Percentiles rank a stretch among this genome's conserved stretches.
These are phyloP conservation scores for Macrotus californicus DNA, from an alignment of 2,113 vertebrate genomes.

Conservation along the genomic window DNA sequence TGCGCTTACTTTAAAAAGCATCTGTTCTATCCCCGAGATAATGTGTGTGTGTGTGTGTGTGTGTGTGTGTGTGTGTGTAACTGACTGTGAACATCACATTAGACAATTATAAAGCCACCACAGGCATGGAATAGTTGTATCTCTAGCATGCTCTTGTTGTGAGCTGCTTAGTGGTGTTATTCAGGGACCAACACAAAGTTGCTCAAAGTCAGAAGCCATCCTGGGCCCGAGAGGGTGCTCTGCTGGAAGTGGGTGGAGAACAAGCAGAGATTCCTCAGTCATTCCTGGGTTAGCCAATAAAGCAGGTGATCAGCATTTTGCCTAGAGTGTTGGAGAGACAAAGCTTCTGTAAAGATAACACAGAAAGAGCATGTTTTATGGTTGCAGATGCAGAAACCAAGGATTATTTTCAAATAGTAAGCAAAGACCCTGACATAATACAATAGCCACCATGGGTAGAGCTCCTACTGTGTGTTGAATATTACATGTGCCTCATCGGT, in stretches of 20 bases:
- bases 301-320: neutral
- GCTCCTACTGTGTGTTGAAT: neutral
- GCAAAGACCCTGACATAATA: neutral
- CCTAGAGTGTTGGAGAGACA: neutral
- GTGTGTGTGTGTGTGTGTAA: neutral
- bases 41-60: neutral
- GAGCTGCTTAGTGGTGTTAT: neutral
- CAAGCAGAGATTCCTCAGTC: neutral
- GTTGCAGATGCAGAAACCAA: neutral
- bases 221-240: too few relatives aligned
- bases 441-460: neutral
- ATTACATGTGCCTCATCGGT: neutral
- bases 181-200: neutral
- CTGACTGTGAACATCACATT: neutral
- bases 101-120: neutral
- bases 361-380: neutral
- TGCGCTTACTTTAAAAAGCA: neutral
- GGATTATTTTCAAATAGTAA: neutral
- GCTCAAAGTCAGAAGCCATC: too few relatives aligned
- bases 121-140: accelerated
- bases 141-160: neutral
- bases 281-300: neutral
- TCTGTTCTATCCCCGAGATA: neutral
- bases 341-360: neutral
- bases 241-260: neutral